Evolutionary conservation across 2,888 invertebrate genomes (phyloP).

Genomic region (Romanomermis culicivorax): DNA sequence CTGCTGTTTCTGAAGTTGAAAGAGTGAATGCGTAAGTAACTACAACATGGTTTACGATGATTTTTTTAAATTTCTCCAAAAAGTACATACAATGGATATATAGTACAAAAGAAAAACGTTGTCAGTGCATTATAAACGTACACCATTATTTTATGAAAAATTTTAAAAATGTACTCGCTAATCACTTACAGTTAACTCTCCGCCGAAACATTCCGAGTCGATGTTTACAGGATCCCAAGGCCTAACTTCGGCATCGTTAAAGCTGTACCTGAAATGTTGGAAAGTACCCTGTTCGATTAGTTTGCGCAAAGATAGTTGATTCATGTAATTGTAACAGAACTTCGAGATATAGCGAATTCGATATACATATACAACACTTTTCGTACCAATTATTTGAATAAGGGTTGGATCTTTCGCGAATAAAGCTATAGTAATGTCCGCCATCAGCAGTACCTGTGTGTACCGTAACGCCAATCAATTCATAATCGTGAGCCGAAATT

Average conservation of each 20-base stretch:
- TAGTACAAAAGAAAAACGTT: too few species aligned
- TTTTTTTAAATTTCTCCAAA: too few species aligned
- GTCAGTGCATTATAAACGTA: too few species aligned
- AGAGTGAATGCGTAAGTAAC: neutral
- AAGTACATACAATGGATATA: too few species aligned
- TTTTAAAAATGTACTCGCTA: too few species aligned
- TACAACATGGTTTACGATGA: too few species aligned
- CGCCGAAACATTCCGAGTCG: constrained; percentile 84
- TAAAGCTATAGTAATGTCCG: constrained; percentile 83
- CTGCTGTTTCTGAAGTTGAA: constrained; percentile 36
- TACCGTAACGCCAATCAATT: constrained; percentile 76
- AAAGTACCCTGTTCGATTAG: neutral
- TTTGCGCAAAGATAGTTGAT: neutral
- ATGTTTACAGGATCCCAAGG: constrained; percentile 83
- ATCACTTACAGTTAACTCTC: constrained; percentile 65
- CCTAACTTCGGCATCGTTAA: constrained; percentile 40
- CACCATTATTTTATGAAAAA: too few species aligned
- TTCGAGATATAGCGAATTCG: too few species aligned
- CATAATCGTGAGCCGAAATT: constrained; percentile 36
- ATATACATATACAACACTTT: too few species aligned
- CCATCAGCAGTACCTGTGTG: constrained; percentile 96
- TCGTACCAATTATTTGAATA: neutral
- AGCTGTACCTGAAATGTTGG: constrained; percentile 25
- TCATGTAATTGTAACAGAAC: too few species aligned
- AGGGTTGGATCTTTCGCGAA: constrained; percentile 35